Conservation (phyloP, 2,888 invertebrate genomes). For the Dromius quadrimaculatus region DNA sequence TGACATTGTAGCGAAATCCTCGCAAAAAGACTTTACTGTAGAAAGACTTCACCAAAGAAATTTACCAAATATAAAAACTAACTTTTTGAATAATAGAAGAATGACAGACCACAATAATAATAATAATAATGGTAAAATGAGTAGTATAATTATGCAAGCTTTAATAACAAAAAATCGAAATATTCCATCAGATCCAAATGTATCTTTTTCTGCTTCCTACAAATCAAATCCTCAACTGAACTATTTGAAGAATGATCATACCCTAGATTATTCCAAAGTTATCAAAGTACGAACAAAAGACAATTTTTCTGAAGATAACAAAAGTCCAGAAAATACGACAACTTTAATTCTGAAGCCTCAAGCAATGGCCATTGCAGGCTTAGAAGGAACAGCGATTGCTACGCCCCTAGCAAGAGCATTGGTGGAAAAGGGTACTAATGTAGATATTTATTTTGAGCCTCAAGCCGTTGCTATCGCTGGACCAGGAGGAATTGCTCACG, state of each 20-base stretch:
- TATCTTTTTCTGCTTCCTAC: slow-evolving; percentile 58
- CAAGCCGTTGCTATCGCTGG: slow-evolving; percentile 80
- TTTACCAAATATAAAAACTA: not conserved
- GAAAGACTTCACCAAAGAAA: slow-evolving; percentile 21
- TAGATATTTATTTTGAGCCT: slow-evolving; percentile 76
- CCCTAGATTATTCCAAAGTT: slow-evolving; percentile 55
- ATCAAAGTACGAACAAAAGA: slow-evolving; percentile 29
- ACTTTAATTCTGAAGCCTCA: slow-evolving; percentile 74
- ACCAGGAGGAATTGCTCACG: slow-evolving; percentile 81
- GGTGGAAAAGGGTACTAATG: slow-evolving; percentile 72
- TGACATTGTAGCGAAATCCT: slow-evolving; percentile 34
- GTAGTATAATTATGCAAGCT: slow-evolving; percentile 19
- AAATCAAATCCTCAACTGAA: slow-evolving; percentile 62
- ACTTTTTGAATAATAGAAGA: no score
- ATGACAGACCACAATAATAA: not conserved
- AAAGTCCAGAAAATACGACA: slow-evolving; percentile 58
- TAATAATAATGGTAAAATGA: slow-evolving; percentile 36
- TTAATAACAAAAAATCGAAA: slow-evolving; percentile 31
- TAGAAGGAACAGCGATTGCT: slow-evolving; percentile 77
- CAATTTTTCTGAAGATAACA: slow-evolving; percentile 41
- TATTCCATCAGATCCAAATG: slow-evolving; percentile 13
- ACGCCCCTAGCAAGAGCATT: slow-evolving; percentile 77
- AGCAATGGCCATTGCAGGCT: slow-evolving; percentile 76
- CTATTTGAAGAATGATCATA: slow-evolving; percentile 61
- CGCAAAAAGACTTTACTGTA: slow-evolving; percentile 30